Percentiles rank a stretch among this genome's conserved stretches.
Conservation (phyloP, 2,797 vertebrate genomes). For the Ctenosaura bakeri region DNA sequence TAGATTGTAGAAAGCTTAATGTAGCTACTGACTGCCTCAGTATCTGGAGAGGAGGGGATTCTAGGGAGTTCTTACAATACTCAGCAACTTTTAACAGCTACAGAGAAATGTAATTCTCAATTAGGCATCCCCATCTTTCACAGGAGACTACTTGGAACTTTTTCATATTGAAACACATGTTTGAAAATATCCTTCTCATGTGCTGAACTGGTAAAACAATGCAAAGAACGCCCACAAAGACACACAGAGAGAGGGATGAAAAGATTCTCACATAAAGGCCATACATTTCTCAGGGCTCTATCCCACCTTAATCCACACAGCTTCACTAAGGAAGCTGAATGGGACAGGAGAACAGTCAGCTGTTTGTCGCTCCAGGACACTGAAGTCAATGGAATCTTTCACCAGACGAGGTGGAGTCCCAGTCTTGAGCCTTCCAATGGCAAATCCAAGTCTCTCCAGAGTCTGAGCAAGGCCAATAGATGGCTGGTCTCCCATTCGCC, state of each 20-base stretch:
- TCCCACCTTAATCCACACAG: constrained; percentile 84
- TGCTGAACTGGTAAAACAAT: fast-evolving
- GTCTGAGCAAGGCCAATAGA: constrained; percentile 89
- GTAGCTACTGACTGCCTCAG: background rate
- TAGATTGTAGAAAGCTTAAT: background rate
- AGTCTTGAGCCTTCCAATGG: constrained; percentile 90
- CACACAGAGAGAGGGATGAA: background rate
- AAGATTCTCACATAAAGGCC: fast-evolving
- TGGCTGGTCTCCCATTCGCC: constrained; percentile 91
- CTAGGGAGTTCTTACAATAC: background rate
- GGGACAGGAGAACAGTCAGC: constrained; percentile 88
- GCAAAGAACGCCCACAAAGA: too few species aligned
- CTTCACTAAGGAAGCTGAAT: constrained; percentile 92
- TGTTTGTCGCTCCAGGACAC: constrained; percentile 74
- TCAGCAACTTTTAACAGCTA: background rate
- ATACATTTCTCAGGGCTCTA: background rate
- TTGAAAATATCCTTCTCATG: background rate
- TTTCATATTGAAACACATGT: background rate
- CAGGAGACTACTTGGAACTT: background rate
- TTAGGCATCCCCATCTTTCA: background rate
- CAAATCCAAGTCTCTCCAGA: constrained; percentile 88
- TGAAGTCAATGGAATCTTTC: constrained; percentile 89
- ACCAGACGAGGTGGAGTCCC: constrained; percentile 93
- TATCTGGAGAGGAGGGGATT: background rate
- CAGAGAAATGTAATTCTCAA: background rate